Base-by-base conservation (phyloP, 2,888 invertebrate species). In the Athalia cordata region DNA sequence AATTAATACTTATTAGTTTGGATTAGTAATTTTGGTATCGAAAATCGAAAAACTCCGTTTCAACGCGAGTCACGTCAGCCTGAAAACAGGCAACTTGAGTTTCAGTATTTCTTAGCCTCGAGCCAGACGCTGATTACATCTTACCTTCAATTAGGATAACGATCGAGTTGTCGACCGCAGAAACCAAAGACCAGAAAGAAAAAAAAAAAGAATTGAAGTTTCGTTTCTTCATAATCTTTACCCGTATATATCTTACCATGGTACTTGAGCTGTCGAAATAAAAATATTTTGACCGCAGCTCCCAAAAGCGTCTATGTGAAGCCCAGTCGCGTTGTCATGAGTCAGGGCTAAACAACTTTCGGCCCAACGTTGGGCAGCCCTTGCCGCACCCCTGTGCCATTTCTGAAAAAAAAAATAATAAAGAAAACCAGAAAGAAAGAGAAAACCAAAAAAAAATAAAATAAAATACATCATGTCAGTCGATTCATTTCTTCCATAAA, bases 271-370 rank as follows among this genome's bases (percentile, higher is more conserved):
- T 3, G 95, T 93, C n/a, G 96, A 93, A 47, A 96, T 94, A 88
- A 96, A 96, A 79, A 96, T 94, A 89, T 96, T 96, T 89, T 96
- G 96, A 3, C 96, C 96, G 86, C 96, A 96, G 49, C 93, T 90
- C 50, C 96, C 96, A 81, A 94, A 94, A 79, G 92, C 91, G 13
- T 94, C 92, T 50, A 94, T 92, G 79, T 92, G 92, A 79, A 95
- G 92, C 78, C 95, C 95, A 43, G 92, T 91, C 0, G 92, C 91
- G 83, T 93, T 93, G 86, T 95, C 95, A 87, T 96, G 96, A 57
- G 92, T 91, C 50, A 96, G 90, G 84, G 94, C 93, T 83, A 92
- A 90, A 85, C 96, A 96, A 82, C 93, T 90, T 79, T 95, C 93
- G 0, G 96, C 94, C 93, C 96, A 96, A 78, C 90, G 91, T 88